Base-by-base conservation (phyloP, 2,113 vertebrate species). In the Pseudolaguvia tuberculata region DNA sequence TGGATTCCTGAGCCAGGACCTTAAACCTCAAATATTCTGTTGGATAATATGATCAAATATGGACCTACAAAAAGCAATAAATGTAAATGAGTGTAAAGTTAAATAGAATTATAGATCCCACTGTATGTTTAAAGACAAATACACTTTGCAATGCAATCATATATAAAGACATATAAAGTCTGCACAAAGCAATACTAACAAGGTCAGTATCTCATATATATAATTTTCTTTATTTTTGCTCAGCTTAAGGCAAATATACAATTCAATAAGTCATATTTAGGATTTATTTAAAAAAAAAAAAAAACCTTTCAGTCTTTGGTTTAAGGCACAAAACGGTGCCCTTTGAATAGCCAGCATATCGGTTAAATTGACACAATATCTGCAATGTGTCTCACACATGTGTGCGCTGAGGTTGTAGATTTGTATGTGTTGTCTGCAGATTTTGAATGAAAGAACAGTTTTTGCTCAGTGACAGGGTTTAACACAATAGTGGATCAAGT, bases 221-320 rank as follows among this genome's bases (percentile, higher is more conserved):
- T 50, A 27, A 50, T 66, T 63, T 53, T 35, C 31, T 81, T 76
- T 78, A 66, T 80, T 78, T 71, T 55, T 53, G 23, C 65, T 75
- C 17, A 68, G 50, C 57, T 72, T 63, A 76, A 68, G 53, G 76
- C 72, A 81, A 76, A 69, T 78, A 61, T 78, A 81, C 68, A 81
- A 42, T 70, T 70, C 72, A 79, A 71, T 75, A 42, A 51, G 67
- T 45, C 53, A 48, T 15, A 53, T 76, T 47, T 75, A 42, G 27
- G 5, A 56, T 73, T 77, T 76, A 23, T 59, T 21, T 5, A 9
- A 75, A 45, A 27, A 35, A 35, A 35, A 35, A 42, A 42, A 42
- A 42, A 42, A 27, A 17, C 8, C 42, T 53, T 55, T 55, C n/a
- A 56, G 29, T 77, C 79, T 73, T 77, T 77, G 75, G 75, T 51